A percentile compares a stretch with the other conserved stretches of the same genome.
Evolutionary conservation across 2,888 invertebrate genomes (phyloP).

Genomic region (Halictus quadricinctus): DNA sequence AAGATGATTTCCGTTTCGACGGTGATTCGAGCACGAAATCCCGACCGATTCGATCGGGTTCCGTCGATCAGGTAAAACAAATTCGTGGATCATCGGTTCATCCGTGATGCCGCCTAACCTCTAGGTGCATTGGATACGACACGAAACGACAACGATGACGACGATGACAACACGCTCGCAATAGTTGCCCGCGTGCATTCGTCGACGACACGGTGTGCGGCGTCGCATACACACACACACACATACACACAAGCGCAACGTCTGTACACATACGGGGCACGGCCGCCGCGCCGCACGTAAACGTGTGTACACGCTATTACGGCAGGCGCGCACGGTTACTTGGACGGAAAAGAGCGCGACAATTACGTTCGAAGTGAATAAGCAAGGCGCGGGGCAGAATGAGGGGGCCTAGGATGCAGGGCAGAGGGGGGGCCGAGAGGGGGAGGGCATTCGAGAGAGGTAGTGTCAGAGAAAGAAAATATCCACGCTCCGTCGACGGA

Average conservation of each 20-base stretch:
- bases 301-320: constrained; percentile 56
- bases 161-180: constrained; percentile 63
- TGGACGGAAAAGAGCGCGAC: constrained; percentile 64
- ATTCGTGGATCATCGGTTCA: constrained; percentile 11
- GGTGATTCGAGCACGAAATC: background rate
- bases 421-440: background rate
- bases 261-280: background rate
- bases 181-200: constrained; percentile 65
- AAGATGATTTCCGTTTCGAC: background rate
- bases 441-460: background rate
- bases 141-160: constrained; percentile 40
- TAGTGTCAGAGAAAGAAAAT: constrained; percentile 50
- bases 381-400: constrained; percentile 38
- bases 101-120: constrained; percentile 41
- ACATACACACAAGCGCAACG: background rate
- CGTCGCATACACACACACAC: background rate
- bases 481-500: constrained; percentile 8
- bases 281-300: background rate
- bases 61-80: background rate
- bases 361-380: constrained; percentile 54
- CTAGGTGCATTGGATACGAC: constrained; percentile 54
- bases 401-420: background rate
- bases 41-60: background rate
- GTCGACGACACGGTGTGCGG: constrained; percentile 57
- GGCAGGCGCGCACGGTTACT: constrained; percentile 60